Evolutionary conservation across 1,140 invertebrate species (phyloP).

Genomic region (Tyrophagus putrescentiae): DNA sequence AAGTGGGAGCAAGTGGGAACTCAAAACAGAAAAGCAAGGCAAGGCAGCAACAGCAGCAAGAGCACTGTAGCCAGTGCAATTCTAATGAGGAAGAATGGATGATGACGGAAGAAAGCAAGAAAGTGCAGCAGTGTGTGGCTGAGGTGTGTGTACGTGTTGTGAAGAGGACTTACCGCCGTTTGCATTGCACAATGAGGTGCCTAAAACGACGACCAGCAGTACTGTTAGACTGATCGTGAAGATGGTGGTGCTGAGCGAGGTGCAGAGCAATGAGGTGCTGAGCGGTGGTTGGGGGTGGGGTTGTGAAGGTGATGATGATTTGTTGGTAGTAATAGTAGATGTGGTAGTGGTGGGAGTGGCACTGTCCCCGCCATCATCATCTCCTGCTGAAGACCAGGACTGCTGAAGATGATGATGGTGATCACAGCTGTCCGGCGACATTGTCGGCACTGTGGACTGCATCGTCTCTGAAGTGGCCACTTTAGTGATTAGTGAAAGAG

Average conservation of each 20-base stretch:
- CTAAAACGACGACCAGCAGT: not conserved
- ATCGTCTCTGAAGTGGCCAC: too few relatives aligned
- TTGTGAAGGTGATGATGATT: not conserved
- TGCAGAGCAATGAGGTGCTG: slow-evolving; percentile 4
- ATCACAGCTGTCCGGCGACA: not conserved
- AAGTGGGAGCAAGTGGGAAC: too few relatives aligned
- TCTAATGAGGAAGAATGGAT: slow-evolving; percentile 13
- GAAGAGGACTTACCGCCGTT: not conserved
- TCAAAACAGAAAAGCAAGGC: not conserved
- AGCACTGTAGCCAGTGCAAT: too few relatives aligned
- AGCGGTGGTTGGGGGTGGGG: not conserved
- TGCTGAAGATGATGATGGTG: not conserved
- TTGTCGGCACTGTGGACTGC: too few relatives aligned
- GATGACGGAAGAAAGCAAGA: too few relatives aligned
- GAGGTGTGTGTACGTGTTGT: slow-evolving; percentile 1
- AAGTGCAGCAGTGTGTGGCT: not conserved
- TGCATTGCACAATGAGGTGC: slow-evolving; percentile 8
- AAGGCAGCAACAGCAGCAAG: too few relatives aligned
- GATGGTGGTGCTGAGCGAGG: not conserved
- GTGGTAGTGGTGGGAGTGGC: too few relatives aligned
- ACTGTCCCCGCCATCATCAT: too few relatives aligned
- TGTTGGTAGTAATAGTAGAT: too few relatives aligned
- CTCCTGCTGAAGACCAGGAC: too few relatives aligned
- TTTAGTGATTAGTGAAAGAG: too few relatives aligned
- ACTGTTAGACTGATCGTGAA: too few relatives aligned